Base-by-base conservation (phyloP, 2,888 invertebrate genomes). In the Drosophila trichaetosa region DNA sequence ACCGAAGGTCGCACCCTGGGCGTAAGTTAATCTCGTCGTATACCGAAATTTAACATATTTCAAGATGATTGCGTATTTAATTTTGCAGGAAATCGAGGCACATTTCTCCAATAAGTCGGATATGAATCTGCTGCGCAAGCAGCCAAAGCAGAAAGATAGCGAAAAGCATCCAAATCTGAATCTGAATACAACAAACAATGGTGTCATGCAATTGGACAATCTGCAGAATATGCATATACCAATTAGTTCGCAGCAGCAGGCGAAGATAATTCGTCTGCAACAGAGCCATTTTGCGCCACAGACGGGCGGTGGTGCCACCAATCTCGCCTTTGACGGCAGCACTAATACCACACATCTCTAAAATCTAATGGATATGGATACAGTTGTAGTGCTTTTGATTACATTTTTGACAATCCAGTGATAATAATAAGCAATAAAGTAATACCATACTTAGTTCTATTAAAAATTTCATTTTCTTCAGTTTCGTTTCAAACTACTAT, bases 1-100 rank as follows among this genome's bases (percentile, higher is more conserved):
- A 97, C 97, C 0, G 97, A 97, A 91, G 97, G 97, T 0, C 95
- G 96, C 86, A 95, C 95, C 0, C 92, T 97, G 49, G 88, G 81
- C 21, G 93, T 93, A 85, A 90, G 92, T 82, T 2, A 4, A 40
- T 18, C 4, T 13, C 0, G 7, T 18, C 24, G 16, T 4, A 42
- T 24, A 5, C 4, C 3, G 18, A 16, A n/a, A 40, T 8, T 11
- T 1, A 24, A 29, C 2, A 13, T 5, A 6, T 18, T 40, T 13
- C 0, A 38, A 18, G 13, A 31, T 21, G 29, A 36, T 34, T 21
- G 0, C 21, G 7, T 46, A 13, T 46, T 46, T 13, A 4, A 13
- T n/a, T 38, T 62, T 27, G 4, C 57, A 92, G 92, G 92, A 92
- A 91, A 92, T 92, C 29, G 92, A 92, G 58, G 90, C 91, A 0